Conservation (phyloP, 1,140 invertebrate species). For the Drosophila miranda region DNA sequence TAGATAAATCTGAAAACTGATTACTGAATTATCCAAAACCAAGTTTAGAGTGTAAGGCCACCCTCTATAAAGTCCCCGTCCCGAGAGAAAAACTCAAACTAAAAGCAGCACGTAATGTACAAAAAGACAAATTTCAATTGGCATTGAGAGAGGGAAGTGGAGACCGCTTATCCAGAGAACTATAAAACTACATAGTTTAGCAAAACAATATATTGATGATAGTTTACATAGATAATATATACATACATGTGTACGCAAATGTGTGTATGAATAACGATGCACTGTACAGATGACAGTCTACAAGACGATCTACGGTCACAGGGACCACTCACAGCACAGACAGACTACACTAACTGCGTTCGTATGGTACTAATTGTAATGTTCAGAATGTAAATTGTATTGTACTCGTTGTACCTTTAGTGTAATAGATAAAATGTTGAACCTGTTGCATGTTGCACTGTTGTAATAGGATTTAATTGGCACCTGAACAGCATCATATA, state of each 20-base stretch:
- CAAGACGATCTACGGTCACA: conserved; percentile 52
- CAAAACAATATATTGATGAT: conserved; percentile 33
- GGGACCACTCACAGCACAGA: conserved; percentile 48
- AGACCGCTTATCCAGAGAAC: conserved; percentile 15
- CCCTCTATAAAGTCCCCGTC: not conserved
- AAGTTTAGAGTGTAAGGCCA: conserved; percentile 26
- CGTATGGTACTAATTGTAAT: conserved; percentile 13
- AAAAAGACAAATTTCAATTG: conserved; percentile 57
- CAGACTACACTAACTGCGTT: conserved; percentile 3
- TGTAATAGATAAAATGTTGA: conserved; percentile 49
- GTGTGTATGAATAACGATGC: conserved; percentile 17
- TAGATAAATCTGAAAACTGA: conserved; percentile 53
- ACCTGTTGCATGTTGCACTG: conserved; percentile 53
- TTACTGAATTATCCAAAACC: conserved; percentile 36
- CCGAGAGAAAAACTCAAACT: conserved; percentile 31
- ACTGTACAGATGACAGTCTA: conserved; percentile 43
- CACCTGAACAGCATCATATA: conserved; percentile 41
- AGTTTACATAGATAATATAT: conserved; percentile 1
- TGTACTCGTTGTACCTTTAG: conserved; percentile 51
- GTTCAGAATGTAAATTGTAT: conserved; percentile 36
- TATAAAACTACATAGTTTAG: conserved; percentile 13
- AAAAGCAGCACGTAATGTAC: conserved; percentile 69
- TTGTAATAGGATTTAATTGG: conserved; percentile 54
- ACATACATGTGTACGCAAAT: not conserved
- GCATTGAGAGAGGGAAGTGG: conserved; percentile 10